Conservation (phyloP, 2,113 vertebrate species). For the Polypterus bichir region DNA sequence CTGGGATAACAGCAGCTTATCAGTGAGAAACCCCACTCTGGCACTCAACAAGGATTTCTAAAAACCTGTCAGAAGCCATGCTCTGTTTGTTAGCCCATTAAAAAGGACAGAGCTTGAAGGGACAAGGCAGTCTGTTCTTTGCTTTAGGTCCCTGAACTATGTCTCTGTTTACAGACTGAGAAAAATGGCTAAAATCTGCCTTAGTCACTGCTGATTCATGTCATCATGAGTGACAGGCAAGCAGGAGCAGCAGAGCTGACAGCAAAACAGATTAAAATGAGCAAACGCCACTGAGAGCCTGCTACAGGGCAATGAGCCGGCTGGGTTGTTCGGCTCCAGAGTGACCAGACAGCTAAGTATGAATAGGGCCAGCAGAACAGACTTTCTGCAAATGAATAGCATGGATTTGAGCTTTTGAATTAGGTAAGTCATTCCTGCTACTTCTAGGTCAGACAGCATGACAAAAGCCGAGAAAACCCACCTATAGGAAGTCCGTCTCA, state of each 20-base stretch:
- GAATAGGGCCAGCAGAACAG: no score
- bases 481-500: no score
- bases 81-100: conserved; percentile 16
- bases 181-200: conserved; percentile 47
- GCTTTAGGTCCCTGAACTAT: conserved; percentile 27
- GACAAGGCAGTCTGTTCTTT: conserved; percentile 19
- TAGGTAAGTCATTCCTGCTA: no score
- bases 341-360: no score
- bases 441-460: no score
- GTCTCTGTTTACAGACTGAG: conserved; percentile 36
- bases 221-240: conserved; percentile 62
- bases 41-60: not conserved
- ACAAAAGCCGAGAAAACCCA: no score
- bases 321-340: no score
- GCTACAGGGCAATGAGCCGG: conserved; percentile 38
- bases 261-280: conserved; percentile 53
- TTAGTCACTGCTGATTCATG: conserved; percentile 42
- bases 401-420: no score
- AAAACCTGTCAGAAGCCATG: conserved; percentile 8
- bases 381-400: no score
- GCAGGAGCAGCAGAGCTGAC: conserved; percentile 45
- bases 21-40: no score
- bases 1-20: no score
- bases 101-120: conserved; percentile 4
- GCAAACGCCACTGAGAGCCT: conserved; percentile 57